Evolutionary conservation across 2,113 vertebrate species (phyloP).

Genomic region (Corythaixoides concolor): DNA sequence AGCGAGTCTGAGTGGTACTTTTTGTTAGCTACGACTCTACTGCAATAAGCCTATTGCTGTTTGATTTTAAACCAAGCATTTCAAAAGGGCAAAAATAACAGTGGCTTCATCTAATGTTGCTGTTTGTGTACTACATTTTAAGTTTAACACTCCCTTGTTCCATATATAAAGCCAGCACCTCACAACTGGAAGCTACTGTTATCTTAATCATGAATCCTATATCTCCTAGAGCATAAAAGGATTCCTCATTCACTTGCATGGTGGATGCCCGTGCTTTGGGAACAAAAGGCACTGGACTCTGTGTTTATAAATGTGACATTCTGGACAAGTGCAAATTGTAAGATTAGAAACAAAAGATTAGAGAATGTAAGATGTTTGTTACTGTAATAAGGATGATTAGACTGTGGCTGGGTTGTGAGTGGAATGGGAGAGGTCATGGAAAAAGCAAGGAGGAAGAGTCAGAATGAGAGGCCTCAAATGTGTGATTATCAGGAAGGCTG

Average conservation of each 20-base stretch:
- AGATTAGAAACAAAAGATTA: conserved; percentile 30
- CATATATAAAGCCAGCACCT: neutral
- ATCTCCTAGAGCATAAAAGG: neutral
- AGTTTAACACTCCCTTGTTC: neutral
- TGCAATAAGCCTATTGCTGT: neutral
- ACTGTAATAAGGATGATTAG: neutral
- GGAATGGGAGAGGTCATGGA: neutral
- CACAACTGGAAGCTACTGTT: neutral
- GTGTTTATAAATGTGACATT: neutral
- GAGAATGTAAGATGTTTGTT: conserved; percentile 1
- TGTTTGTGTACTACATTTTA: neutral
- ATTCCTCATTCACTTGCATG: neutral
- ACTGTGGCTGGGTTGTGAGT: neutral
- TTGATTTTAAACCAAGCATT: neutral
- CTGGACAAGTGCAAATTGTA: neutral
- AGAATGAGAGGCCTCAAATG: neutral
- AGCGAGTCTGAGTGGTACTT: neutral
- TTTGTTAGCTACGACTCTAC: neutral
- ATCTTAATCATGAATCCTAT: neutral
- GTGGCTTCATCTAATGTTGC: neutral
- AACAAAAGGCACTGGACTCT: neutral
- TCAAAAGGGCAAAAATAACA: neutral
- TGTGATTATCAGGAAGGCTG: conserved; percentile 37
- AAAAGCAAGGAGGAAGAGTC: neutral
- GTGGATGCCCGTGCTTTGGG: neutral